Conservation (phyloP, 2,797 vertebrate genomes). For the Esox lucius region DNA sequence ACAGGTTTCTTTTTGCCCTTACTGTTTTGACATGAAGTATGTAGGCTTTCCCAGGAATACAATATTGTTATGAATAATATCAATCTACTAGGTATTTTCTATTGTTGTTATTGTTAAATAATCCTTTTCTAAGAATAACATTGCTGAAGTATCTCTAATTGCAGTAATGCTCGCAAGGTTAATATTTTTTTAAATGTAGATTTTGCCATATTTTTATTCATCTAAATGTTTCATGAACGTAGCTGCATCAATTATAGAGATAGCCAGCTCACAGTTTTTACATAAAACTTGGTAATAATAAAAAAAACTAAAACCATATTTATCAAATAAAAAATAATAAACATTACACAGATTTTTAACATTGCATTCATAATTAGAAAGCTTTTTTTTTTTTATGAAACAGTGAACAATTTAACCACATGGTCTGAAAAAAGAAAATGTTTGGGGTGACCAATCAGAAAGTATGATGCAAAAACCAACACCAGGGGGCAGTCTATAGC, state of each 20-base stretch:
- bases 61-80: slow-evolving; percentile 15
- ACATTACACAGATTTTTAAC: background rate
- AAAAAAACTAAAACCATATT: slow-evolving; percentile 8
- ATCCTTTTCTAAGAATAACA: background rate
- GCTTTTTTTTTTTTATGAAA: background rate
- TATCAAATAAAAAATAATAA: slow-evolving; percentile 20
- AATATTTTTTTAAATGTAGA: background rate
- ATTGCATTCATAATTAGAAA: slow-evolving; percentile 4
- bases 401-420: background rate
- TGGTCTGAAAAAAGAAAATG: no score
- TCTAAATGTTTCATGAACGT: background rate
- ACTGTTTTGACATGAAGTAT: background rate
- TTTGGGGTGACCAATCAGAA: slow-evolving; percentile 3
- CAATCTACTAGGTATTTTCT: slow-evolving; percentile 17
- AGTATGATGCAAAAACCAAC: slow-evolving; percentile 44
- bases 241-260: slow-evolving; percentile 12
- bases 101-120: background rate
- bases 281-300: slow-evolving; percentile 28
- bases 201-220: background rate
- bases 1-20: slow-evolving; percentile 29
- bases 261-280: slow-evolving; percentile 54
- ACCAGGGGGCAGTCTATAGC: slow-evolving; percentile 48
- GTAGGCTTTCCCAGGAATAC: background rate
- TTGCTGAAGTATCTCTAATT: background rate
- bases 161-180: background rate